Evolutionary conservation across 64 coral and sea anemone genomes (phyloP), one percentile per base, ranked within the genome.

Genomic region (Montipora cactus): DNA sequence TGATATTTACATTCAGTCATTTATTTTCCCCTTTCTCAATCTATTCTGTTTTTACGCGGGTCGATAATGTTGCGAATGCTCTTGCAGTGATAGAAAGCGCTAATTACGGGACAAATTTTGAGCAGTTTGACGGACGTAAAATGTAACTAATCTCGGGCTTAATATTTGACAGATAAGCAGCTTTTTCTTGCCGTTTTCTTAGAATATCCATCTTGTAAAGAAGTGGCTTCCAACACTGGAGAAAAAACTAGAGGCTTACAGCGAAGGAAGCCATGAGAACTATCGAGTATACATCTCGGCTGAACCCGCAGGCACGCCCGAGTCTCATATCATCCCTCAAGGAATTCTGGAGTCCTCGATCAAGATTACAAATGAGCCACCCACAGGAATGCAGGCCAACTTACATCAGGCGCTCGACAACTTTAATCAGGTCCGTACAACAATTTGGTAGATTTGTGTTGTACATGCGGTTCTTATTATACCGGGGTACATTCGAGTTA

Each of bases 211-310:
- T 92, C 87, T 99, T 79, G 98, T 99, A 4, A 96, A 94, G 76
- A 99, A 99, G 77, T 99, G 98, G 98, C 89, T 99, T 47, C 58
- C 98, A 9, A 99, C 95, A 47, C 81, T 99, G 68, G 98, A 99
- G 68, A 99, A 99, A 79, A 96, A 96, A 76, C 90, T 99, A 10
- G 98, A 99, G 25, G 89, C 98, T 2, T 96, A 94, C 72, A 92
- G 95, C 44, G 98, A 96, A 75, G 98, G 98, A 49, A 99, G 98
- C 22, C 89, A 96, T 58, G 92, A 94, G 49, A 81, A 93, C 71
- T 99, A 99, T 59, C 98, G 98, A 81, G 98, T 99, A 7, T 99
- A 96, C 92, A 99, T 99, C 88, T 99, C 98, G 2, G 98, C 98
- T 46, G 98, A 99, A 47, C 98, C 98, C 2, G 74, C 98, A 10